Base-by-base conservation (phyloP, 2,888 invertebrate species). In the Lasioglossum vierecki region DNA sequence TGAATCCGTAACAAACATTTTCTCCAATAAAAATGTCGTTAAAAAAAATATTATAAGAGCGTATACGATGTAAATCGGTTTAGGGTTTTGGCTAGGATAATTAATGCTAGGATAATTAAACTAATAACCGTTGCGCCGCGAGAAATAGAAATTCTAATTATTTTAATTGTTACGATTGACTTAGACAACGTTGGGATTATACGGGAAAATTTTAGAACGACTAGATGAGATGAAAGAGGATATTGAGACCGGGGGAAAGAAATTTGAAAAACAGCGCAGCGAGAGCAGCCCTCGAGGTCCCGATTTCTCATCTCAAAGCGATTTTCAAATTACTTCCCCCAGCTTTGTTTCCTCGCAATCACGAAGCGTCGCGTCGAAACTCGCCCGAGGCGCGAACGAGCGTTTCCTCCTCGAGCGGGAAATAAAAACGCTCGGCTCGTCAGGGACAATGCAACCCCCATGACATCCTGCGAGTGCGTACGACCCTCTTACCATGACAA, bases 401-500 rank as follows among this genome's bases (percentile, higher is more conserved):
- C 75, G 71, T 53, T 79, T 73, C 53, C 79, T 74, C 57, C 46
- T 26, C 22, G 18, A 57, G 72, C 35, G 74, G 74, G 60, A 86
- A 86, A 84, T 75, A 84, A 86, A 84, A 84, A 78, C 73, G 84
- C 75, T 68, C 44, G 85, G 60, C 78, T 8, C 18, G 66, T 15
- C 63, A 30, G 78, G 78, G 76, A 81, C 85, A 84, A 81, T 84
- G 44, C 73, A 82, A 87, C 82, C 81, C 84, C 79, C 75, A 57
- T 80, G 68, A 72, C 76, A 78, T 72, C 75, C 75, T 79, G 76
- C 68, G 81, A 82, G 66, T 76, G 81, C 71, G 79, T 75, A 70
- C 80, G 82, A 84, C 81, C 84, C 83, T 85, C 77, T 86, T 87
- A 88, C 72, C 85, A 85, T 91, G 84, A 89, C 88, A 91, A 88